Evolutionary conservation across 2,113 vertebrate species (phyloP).

Genomic region (Amblyornis subalaris): DNA sequence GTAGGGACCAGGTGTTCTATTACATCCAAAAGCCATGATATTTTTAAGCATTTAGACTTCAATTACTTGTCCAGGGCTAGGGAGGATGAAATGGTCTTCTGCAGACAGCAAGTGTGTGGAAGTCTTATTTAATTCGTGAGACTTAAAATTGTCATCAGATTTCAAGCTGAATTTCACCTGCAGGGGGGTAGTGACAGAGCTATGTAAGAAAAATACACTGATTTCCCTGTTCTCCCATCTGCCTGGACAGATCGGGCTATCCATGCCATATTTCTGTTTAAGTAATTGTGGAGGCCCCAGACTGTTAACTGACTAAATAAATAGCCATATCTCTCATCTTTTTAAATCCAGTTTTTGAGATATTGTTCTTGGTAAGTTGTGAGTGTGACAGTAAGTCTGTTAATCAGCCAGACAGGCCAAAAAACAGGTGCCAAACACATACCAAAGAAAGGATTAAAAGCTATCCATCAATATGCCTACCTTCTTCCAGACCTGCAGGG

Average conservation of each 20-base stretch:
- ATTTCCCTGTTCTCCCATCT: not conserved
- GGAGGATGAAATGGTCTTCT: not conserved
- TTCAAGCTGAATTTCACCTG: not conserved
- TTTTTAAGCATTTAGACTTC: not conserved
- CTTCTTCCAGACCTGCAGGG: not conserved
- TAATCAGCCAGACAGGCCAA: not conserved
- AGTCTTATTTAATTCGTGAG: not conserved
- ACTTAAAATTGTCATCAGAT: not conserved
- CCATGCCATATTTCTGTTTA: not conserved
- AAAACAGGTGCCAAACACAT: not conserved
- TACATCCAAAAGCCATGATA: not conserved
- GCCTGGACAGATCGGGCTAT: not conserved
- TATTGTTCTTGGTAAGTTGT: not conserved
- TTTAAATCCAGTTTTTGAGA: not conserved
- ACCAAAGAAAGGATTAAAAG: not conserved
- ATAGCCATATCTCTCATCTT: not conserved
- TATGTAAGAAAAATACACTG: not conserved
- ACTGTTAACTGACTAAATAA: not conserved
- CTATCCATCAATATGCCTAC: not conserved
- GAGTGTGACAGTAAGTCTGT: not conserved
- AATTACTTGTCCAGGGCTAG: not conserved
- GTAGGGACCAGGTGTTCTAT: not conserved
- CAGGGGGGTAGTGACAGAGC: not conserved
- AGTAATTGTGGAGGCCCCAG: not conserved
- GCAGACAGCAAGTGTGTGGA: not conserved